phyloP scores from a whole-genome alignment of 2,888 invertebrate species.

The Venusia cambrica region DNA sequence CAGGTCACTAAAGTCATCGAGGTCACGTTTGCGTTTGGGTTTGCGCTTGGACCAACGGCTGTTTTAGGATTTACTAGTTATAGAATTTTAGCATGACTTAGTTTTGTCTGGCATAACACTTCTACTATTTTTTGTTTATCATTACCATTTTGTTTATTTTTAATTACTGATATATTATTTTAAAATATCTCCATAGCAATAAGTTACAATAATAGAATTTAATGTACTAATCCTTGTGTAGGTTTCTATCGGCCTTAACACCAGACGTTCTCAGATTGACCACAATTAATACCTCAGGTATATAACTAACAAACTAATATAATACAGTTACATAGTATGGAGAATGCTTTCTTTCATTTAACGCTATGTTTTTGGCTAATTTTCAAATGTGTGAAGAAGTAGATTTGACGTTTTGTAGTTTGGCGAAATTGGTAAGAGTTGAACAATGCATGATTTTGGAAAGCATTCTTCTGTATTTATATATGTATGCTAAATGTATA shows the following conservation, averaged over 20 bases:
- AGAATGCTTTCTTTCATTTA: conserved; percentile 74
- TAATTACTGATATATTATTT: conserved; percentile 9
- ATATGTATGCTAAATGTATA: conserved; percentile 29
- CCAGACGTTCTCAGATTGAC: conserved; percentile 80
- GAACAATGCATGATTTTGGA: conserved; percentile 49
- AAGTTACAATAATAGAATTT: conserved; percentile 26
- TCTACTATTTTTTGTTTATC: conserved; percentile 9
- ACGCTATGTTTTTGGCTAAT: conserved; percentile 47
- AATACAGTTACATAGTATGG: conserved; percentile 50
- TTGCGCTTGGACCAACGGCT: conserved; percentile 76
- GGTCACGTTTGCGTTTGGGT: conserved; percentile 40
- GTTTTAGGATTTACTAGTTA: conserved; percentile 30
- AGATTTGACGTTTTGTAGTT: conserved; percentile 33
- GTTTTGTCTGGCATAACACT: conserved; percentile 22
- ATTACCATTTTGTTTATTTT: not conserved
- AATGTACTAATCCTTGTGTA: conserved; percentile 50
- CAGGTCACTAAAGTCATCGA: conserved; percentile 36
- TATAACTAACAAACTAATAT: conserved; percentile 48
- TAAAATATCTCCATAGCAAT: too few species aligned
- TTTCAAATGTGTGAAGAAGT: conserved; percentile 33
- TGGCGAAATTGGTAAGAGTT: conserved; percentile 39
- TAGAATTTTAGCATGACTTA: conserved; percentile 39
- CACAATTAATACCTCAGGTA: conserved; percentile 78
- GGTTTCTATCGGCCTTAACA: conserved; percentile 80
- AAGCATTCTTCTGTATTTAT: conserved; percentile 69